Conservation (phyloP, 2,113 vertebrate species). For the Arvicanthis niloticus region DNA sequence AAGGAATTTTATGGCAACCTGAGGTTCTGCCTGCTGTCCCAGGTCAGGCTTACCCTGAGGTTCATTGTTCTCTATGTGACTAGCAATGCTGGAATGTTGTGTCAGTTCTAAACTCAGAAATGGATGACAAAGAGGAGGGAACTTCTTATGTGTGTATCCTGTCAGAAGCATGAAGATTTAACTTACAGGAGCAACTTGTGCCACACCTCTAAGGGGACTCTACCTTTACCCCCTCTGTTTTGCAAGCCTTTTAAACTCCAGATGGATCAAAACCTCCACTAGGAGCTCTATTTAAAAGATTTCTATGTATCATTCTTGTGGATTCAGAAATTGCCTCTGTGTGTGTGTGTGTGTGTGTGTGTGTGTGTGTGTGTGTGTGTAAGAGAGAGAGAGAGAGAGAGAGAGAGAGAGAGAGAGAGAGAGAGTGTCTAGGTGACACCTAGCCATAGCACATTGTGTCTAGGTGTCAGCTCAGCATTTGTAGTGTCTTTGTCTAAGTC, state of each 20-base stretch:
- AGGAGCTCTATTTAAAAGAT: not conserved
- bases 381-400: no score
- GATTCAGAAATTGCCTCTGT: accelerated
- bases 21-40: not conserved
- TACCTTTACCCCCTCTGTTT: accelerated
- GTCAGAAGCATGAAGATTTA: not conserved
- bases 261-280: not conserved
- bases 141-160: accelerated
- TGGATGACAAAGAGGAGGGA: accelerated
- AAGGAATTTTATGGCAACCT: no score
- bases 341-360: accelerated
- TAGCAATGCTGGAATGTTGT: not conserved
- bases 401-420: not conserved
- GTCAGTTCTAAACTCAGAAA: not conserved
- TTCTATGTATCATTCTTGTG: accelerated
- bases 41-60: not conserved
- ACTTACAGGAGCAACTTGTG: not conserved
- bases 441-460: accelerated
- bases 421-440: no score
- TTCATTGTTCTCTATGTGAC: accelerated
- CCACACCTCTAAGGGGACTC: accelerated
- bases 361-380: not conserved
- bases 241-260: no score
- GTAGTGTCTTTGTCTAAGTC: not conserved
- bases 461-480: not conserved